Evolutionary conservation across 2,888 invertebrate genomes (phyloP), one percentile per base, ranked within the genome.

Genomic region (Xiphydria camelus): DNA sequence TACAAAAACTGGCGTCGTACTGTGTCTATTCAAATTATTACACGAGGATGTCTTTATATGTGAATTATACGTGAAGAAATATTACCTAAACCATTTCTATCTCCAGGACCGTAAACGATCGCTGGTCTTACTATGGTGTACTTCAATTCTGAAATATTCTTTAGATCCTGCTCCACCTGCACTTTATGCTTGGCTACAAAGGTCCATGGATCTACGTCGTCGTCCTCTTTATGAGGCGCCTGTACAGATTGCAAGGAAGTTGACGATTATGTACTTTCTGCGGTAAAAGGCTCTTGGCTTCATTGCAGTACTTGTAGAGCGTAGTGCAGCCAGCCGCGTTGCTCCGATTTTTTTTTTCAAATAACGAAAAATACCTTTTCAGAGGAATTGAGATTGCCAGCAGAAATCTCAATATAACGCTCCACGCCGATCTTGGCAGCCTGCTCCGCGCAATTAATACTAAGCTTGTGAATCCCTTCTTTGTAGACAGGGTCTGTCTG

Each of bases 401-500:
- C 87, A 26, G 94, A 92, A 49, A 95, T 80, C 76, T 95, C 94
- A 1, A 95, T 79, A 60, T 87, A 92, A 46, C 85, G 79, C 36
- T 83, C 82, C 2, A 86, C 87, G 40, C 83, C 82, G 40, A 83
- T 79, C 54, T 80, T 81, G 3, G 85, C 86, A 19, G 93, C 89
- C 72, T 87, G 83, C 51, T 82, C 82, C 7, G 91, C 92, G 76
- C 93, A 93, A 69, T 93, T 93, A 25, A 85, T 64, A 73, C 91
- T 91, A 23, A 95, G 79, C 59, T 89, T 90, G 47, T 85, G 81
- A 54, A 94, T 89, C 9, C 95, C 94, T 74, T 95, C 94, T 61
- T 87, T 84, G 76, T 94, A 95, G 14, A 95, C 91, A 2, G 91
- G 87, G 72, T 94, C 93, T 7, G 88, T 88, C 78, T 94, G 92